These are phyloP conservation scores for Aphis gossypii DNA, from an alignment of 1,140 invertebrate genomes.

Conservation along the genomic window DNA sequence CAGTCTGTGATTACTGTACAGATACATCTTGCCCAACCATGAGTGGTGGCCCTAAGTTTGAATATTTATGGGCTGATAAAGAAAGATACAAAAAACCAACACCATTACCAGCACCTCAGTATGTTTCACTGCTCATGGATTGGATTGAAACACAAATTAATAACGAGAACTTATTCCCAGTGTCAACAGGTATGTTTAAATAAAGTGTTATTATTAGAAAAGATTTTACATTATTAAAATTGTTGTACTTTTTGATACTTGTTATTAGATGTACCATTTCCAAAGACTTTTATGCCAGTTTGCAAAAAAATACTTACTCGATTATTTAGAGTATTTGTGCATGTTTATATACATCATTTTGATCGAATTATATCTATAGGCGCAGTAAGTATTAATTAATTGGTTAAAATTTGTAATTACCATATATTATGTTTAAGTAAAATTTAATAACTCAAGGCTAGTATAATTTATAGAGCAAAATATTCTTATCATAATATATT, in stretches of 20 bases:
- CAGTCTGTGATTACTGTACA: slow-evolving; percentile 87
- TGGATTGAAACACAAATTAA: slow-evolving; percentile 95
- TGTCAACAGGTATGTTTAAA: slow-evolving; percentile 67
- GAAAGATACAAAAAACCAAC: slow-evolving; percentile 88
- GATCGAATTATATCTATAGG: slow-evolving; percentile 87
- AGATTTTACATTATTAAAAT: slow-evolving; percentile 49
- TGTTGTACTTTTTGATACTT: slow-evolving; percentile 11
- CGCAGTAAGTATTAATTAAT: slow-evolving; percentile 73
- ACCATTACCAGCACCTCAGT: slow-evolving; percentile 84
- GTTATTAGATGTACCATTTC: slow-evolving; percentile 81
- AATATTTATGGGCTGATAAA: slow-evolving; percentile 94
- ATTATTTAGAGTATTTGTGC: slow-evolving; percentile 93
- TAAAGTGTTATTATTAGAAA: background rate
- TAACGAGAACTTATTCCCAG: slow-evolving; percentile 86
- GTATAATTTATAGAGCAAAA: no score
- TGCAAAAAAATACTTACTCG: slow-evolving; percentile 91
- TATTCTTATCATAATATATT: no score
- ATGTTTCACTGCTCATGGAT: slow-evolving; percentile 89
- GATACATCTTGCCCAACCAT: slow-evolving; percentile 88
- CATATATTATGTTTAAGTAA: no score
- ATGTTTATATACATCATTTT: slow-evolving; percentile 98
- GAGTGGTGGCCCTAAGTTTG: slow-evolving; percentile 87
- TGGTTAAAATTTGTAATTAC: background rate
- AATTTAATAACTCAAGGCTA: no score
- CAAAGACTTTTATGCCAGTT: slow-evolving; percentile 79